Conservation (phyloP, 2,113 vertebrate genomes). For the Aptenodytes patagonicus region DNA sequence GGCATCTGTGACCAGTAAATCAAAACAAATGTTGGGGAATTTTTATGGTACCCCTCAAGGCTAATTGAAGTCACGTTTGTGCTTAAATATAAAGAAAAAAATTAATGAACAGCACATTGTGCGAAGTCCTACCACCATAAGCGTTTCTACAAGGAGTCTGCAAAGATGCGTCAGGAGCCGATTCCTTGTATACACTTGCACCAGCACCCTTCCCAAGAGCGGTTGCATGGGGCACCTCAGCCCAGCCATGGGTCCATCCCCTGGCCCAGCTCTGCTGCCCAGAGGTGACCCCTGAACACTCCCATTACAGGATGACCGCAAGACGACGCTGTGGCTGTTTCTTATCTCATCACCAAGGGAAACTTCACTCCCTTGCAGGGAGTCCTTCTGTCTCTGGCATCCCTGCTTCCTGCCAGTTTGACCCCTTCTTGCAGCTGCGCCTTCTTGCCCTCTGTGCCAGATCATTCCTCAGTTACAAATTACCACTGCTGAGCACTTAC, state of each 20-base stretch:
- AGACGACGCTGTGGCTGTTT: background rate
- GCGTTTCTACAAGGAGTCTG: background rate
- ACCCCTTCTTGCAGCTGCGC: background rate
- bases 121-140: too few species aligned
- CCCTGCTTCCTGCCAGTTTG: background rate
- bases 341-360: background rate
- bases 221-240: background rate
- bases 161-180: background rate
- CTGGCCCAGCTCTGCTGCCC: background rate
- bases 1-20: background rate
- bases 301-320: background rate
- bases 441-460: background rate
- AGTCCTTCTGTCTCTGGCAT: background rate
- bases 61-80: background rate
- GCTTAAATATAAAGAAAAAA: background rate
- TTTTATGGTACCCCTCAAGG: background rate
- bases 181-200: background rate
- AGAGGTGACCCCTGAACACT: accelerated
- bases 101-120: background rate
- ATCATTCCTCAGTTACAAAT: background rate
- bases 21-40: background rate
- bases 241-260: background rate
- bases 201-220: too few species aligned
- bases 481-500: too few species aligned
- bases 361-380: background rate